phyloP scores from a whole-genome alignment of 2,113 vertebrate species.

The Peromyscus polionotus region DNA sequence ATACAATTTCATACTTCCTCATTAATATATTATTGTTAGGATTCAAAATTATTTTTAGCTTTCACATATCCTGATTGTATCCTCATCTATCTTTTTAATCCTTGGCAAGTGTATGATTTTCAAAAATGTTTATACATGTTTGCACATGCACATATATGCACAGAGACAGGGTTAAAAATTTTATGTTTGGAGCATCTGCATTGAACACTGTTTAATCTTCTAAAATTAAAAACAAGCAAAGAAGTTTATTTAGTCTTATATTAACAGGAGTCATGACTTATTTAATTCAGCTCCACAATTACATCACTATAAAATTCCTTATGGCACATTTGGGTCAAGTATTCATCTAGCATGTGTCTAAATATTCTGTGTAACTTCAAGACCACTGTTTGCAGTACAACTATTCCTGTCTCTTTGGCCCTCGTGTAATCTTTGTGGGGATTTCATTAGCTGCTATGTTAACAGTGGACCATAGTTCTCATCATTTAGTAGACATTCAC shows the following conservation, averaged over 20 bases:
- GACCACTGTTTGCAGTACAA: conserved; percentile 32
- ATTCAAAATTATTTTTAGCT: conserved; percentile 53
- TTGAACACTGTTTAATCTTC: conserved; percentile 25
- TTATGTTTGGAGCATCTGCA: conserved; percentile 21
- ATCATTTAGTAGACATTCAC: background rate
- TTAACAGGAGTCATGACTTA: background rate
- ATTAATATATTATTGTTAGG: conserved; percentile 65
- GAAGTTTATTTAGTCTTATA: conserved; percentile 17
- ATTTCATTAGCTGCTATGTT: background rate
- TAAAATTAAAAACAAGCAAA: conserved; percentile 60
- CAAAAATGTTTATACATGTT: background rate
- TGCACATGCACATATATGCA: background rate
- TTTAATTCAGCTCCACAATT: conserved; percentile 19
- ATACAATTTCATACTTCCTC: conserved; percentile 55
- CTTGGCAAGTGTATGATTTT: conserved; percentile 20
- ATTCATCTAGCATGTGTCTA: conserved; percentile 6
- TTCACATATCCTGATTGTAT: conserved; percentile 23
- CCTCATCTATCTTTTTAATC: conserved; percentile 48
- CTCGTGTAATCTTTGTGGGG: background rate
- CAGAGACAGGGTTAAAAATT: conserved; percentile 44
- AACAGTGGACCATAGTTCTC: background rate
- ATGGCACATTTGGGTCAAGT: background rate
- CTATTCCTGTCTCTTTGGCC: background rate
- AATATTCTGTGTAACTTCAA: conserved; percentile 46
- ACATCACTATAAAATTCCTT: conserved; percentile 42